These are phyloP conservation scores for Lepetodrilus schrolli DNA, from an alignment of 2,888 invertebrate genomes.

Conservation along the genomic window DNA sequence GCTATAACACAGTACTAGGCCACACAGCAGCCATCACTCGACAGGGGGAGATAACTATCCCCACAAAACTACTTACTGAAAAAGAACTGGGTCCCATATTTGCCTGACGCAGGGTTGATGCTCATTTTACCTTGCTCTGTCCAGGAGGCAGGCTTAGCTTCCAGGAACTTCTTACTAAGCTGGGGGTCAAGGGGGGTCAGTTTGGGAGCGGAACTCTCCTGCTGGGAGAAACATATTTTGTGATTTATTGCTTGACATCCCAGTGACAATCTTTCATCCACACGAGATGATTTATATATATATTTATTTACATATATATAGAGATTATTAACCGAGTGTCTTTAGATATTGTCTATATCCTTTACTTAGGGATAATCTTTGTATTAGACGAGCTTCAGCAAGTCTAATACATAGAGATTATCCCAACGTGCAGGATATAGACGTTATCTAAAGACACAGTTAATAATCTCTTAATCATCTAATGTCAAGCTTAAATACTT, in stretches of 20 bases:
- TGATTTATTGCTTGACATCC: neutral
- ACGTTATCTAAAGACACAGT: too few relatives aligned
- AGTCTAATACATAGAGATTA: too few relatives aligned
- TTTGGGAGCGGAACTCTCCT: conserved; percentile 14
- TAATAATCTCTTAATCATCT: too few relatives aligned
- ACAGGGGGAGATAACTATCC: neutral
- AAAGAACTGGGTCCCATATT: conserved; percentile 37
- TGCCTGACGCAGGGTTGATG: conserved; percentile 27
- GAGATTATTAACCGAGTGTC: too few relatives aligned
- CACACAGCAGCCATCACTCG: neutral
- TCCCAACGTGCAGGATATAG: too few relatives aligned
- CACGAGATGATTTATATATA: too few relatives aligned
- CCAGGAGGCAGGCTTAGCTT: neutral
- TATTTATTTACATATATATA: too few relatives aligned
- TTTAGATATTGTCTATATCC: too few relatives aligned
- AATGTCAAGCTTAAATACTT: too few relatives aligned
- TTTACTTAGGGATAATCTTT: too few relatives aligned
- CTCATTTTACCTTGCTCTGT: conserved; percentile 23
- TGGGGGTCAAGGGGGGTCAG: neutral
- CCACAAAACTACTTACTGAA: conserved; percentile 37
- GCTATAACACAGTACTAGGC: neutral
- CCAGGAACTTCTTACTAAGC: conserved; percentile 19
- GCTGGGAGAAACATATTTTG: neutral
- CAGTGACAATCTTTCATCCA: too few relatives aligned
- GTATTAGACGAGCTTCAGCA: too few relatives aligned